Base-by-base conservation (phyloP, 2,888 invertebrate species). In the Eupithecia subfuscata region DNA sequence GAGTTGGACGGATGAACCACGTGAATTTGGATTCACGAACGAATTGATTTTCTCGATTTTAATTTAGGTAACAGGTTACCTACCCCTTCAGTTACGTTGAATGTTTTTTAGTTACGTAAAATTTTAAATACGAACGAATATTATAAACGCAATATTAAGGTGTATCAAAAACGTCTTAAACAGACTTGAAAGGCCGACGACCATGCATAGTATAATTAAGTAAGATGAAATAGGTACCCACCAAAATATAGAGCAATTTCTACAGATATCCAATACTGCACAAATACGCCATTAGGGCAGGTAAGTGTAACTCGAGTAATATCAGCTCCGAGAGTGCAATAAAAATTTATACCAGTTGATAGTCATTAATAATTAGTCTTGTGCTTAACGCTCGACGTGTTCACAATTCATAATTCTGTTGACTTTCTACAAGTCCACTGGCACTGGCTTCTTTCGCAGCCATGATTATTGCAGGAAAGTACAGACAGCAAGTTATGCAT, bases 321-420 rank as follows among this genome's bases (percentile, higher is more conserved):
- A 37, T 37, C 65, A 67, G n/a, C 64, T 43, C 74, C 68, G 63
- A 73, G 71, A 52, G 64, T 65, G 67, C 71, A 69, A 70, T 73
- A 73, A 76, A 73, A 76, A 71, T 64, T 70, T 63, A 71, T 68
- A 70, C 71, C 64, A 73, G 60, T 52, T 25, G 37, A 70, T 73
- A 71, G 64, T 56, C 48, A 69, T 71, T n/a, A n/a, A n/a, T n/a
- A n/a, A n/a, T n/a, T 70, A 67, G 34, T 76, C 14, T 40, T 67
- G 37, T 37, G 34, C 22, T 72, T 71, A 71, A 37, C 64, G 65
- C 18, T 37, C 37, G 40, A 69, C 71, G 71, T 71, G 69, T 63
- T 48, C 34, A 73, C 70, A 65, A 75, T 75, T 73, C 67, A 73
- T 67, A 73, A 73, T 68, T 70, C 56, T 67, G 72, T 68, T 52